These are phyloP conservation scores for Lateolabrax maculatus DNA, from an alignment of 2,797 vertebrate species.

Conservation along the genomic window DNA sequence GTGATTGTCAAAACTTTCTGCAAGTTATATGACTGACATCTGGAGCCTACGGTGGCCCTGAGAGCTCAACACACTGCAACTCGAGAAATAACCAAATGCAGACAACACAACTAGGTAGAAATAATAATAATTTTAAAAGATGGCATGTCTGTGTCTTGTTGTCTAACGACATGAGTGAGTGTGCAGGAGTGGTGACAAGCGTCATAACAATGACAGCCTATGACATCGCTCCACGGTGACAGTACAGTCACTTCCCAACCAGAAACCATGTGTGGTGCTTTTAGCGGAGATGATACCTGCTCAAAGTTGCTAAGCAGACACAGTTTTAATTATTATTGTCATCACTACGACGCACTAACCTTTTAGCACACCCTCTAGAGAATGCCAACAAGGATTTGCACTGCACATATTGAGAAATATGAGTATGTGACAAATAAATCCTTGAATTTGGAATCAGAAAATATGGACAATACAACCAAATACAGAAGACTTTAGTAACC, in stretches of 20 bases:
- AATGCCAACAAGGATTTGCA: neutral
- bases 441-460: neutral
- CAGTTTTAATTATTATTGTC: neutral
- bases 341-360: neutral
- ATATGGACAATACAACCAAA: neutral
- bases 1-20: neutral
- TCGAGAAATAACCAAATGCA: neutral
- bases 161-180: neutral
- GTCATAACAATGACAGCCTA: neutral
- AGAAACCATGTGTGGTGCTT: too few relatives aligned
- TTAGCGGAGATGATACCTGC: neutral
- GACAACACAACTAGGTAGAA: neutral
- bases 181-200: neutral
- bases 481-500: neutral
- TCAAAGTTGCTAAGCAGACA: neutral
- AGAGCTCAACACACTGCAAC: neutral
- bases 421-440: neutral
- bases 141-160: too few relatives aligned
- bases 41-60: neutral
- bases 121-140: too few relatives aligned
- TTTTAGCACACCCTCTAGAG: neutral
- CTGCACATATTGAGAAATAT: neutral
- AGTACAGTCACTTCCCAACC: neutral
- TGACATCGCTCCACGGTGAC: neutral
- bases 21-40: neutral